Evolutionary conservation across 2,797 vertebrate genomes (phyloP).

Genomic region (Salarias fasciatus): DNA sequence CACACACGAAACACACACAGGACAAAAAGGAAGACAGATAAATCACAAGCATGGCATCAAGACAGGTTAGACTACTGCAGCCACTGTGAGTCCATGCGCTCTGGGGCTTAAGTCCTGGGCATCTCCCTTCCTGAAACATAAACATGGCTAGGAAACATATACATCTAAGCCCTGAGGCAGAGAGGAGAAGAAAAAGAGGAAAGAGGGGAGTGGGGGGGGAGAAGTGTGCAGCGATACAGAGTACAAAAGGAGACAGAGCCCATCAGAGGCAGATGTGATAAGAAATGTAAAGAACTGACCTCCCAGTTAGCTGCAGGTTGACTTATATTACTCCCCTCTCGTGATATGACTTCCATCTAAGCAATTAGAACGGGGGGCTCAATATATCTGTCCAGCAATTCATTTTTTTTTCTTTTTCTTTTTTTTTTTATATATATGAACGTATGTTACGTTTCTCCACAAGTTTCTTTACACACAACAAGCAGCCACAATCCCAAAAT

Average conservation of each 20-base stretch:
- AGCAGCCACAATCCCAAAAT: conserved; percentile 77
- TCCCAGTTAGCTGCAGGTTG: conserved; percentile 99
- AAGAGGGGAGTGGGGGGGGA: conserved; percentile 37
- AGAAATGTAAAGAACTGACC: conserved; percentile 99
- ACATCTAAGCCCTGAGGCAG: conserved; percentile 77
- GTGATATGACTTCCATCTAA: conserved; percentile 99
- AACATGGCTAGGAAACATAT: conserved; percentile 80
- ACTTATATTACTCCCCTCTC: conserved; percentile 99
- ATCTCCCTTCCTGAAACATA: conserved; percentile 81
- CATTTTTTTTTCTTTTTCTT: conserved; percentile 72
- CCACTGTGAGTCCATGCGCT: conserved; percentile 82
- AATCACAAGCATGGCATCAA: conserved; percentile 78
- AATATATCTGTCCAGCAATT: conserved; percentile 99
- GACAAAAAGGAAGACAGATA: conserved; percentile 76
- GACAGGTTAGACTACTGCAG: conserved; percentile 81
- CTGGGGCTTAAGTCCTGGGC: conserved; percentile 78
- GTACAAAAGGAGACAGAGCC: conserved; percentile 78
- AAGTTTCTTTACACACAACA: conserved; percentile 76
- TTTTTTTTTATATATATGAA: too few species aligned
- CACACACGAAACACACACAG: conserved; percentile 62
- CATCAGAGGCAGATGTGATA: conserved; percentile 91
- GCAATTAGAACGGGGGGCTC: conserved; percentile 99
- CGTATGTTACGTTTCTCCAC: conserved; percentile 69
- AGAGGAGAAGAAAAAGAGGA: conserved; percentile 64
- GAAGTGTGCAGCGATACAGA: conserved; percentile 70